Evolutionary conservation across 2,797 vertebrate genomes (phyloP), one percentile per base, ranked within the genome.

Genomic region (Microctenopoma stevenorrisi): DNA sequence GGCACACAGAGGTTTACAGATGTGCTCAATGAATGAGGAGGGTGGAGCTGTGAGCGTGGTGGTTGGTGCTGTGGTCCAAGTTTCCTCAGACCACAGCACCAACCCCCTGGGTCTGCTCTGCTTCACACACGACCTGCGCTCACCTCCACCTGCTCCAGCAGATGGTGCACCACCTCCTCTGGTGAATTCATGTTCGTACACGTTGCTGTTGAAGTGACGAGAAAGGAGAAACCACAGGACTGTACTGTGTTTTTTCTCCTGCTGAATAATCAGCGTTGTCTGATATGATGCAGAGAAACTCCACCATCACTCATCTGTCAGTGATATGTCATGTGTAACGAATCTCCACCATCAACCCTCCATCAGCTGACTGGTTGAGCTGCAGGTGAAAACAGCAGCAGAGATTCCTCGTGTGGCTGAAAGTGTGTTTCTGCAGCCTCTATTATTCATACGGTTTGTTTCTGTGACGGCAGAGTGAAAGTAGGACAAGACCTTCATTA

Each of bases 391-490:
- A 30, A 26, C 11, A 43, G n/a, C 52, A 25, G 7, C 38, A 28
- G 10, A 53, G 58, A 18, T 28, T 77, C 35, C 37, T 30, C 50
- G n/a, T 60, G 51, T 25, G 35, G 58, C 48, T 69, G 72, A 25
- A 61, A 47, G 9, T 48, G 28, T 33, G 42, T 79, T 74, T 72
- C 38, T 76, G 78, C 1, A 13, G 69, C 82, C 88, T 91, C 50
- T 66, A 86, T 88, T 85, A 91, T 90, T 89, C 74, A 91, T 88
- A 78, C 7, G 33, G 59, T 64, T 78, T 74, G 74, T 79, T 83
- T 71, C 43, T 70, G 13, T 3, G 22, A 72, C 71, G 54, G 67
- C 68, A 69, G 28, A 68, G 61, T n/a, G 22, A 78, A 92, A 87
- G 76, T 88, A 90, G 89, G 89, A 72, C 84, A 80, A 61, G 74